Base-by-base conservation (phyloP, 2,113 vertebrate genomes). In the Siniperca knerii region DNA sequence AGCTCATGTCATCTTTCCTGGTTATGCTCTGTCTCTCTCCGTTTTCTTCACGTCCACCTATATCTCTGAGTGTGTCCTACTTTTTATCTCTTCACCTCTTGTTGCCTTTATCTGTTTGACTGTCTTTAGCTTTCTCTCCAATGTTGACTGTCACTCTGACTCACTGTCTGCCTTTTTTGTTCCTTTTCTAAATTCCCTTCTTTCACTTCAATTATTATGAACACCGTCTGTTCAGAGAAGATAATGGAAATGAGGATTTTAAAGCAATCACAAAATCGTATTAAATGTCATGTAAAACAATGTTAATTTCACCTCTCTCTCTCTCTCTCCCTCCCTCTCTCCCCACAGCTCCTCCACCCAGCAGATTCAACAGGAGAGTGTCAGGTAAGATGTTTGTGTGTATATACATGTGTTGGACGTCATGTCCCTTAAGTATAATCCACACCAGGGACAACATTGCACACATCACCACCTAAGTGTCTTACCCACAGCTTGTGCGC, bases 291-390 rank as follows among this genome's bases (percentile, higher is more conserved):
- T 44, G 25, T 74, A 37, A 77, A 66, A 82, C 58, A 67, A 11
- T 76, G 25, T 69, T 89, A n/a, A 92, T 79, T 72, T 75, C 52
- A 23, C 40, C 74, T 75, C 67, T 84, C 46, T 40, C 40, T 70
- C 52, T 82, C 69, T 79, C 64, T 88, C 52, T 91, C 29, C 29
- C 29, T 29, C 29, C 29, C 58, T 87, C 44, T 92, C 58, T 88
- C 65, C 90, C 92, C 92, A 18, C 95, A 99, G 98, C 97, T 91
- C 98, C 97, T 6, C 93, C 96, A 91, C 96, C 97, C 85, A 97
- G 95, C 93, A 96, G 97, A 95, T 98, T 95, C 95, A 97, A 93
- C 95, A 96, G 98, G 94, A 97, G 98, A 97, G 97, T 98, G 90
- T 99, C 98, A 96, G 98, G 98, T 99, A 96, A 95, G 95, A 50